phyloP scores from a whole-genome alignment of 2,888 invertebrate species.

The Stratiomys singularior region DNA sequence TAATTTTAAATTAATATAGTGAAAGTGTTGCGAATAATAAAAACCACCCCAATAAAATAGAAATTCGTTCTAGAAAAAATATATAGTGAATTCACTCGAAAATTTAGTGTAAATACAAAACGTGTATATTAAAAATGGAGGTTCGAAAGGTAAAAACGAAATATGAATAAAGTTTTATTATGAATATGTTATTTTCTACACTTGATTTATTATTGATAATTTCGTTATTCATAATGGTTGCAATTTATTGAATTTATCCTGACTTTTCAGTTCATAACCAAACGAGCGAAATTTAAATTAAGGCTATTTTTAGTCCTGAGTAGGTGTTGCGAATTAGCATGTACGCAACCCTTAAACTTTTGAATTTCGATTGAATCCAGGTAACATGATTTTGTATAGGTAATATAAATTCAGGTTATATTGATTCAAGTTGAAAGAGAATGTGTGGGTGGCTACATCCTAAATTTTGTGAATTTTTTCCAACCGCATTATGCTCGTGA shows the following conservation, averaged over 20 bases:
- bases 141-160: constrained; percentile 50
- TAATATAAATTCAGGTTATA: no score
- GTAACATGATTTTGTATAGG: no score
- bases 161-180: background rate
- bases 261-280: background rate
- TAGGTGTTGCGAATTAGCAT: no score
- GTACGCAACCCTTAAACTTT: no score
- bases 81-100: background rate
- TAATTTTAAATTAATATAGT: constrained; percentile 43
- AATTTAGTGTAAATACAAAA: background rate
- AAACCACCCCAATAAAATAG: no score
- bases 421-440: no score
- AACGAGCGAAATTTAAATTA: no score
- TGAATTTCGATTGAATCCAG: no score
- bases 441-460: no score
- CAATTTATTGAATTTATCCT: constrained; percentile 12
- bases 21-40: background rate
- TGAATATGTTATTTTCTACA: background rate
- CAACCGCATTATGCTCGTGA: no score
- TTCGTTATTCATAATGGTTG: background rate
- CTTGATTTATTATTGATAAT: background rate
- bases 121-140: constrained; percentile 48
- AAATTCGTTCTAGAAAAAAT: background rate
- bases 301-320: no score
- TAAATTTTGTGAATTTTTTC: no score